Percentiles rank a stretch among this genome's conserved stretches.
phyloP scores from a whole-genome alignment of 2,113 vertebrate species.

The Brachionichthys hirsutus region DNA sequence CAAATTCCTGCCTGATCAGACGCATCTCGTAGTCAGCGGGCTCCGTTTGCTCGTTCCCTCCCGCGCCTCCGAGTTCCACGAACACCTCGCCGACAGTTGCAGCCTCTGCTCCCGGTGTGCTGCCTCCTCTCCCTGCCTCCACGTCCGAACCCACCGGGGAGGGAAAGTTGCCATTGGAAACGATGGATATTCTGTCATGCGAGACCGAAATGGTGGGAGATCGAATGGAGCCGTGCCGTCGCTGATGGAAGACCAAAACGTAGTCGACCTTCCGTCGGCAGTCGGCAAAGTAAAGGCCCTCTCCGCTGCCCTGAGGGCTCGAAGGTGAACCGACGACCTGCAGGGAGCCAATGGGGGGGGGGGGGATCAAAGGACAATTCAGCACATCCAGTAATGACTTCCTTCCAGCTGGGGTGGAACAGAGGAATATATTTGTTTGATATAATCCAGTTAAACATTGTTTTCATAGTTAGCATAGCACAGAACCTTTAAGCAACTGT shows the following conservation, averaged over 20 bases:
- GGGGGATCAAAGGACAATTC: not conserved
- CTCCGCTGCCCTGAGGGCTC: constrained; percentile 50
- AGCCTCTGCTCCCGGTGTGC: constrained; percentile 40
- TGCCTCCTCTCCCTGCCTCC: constrained; percentile 39
- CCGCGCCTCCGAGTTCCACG: constrained; percentile 62
- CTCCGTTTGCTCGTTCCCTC: constrained; percentile 57
- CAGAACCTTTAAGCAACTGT: constrained; percentile 35
- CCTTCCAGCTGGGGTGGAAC: no score
- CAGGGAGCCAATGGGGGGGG: not conserved
- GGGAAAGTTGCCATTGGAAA: constrained; percentile 85
- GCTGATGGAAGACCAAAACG: constrained; percentile 88
- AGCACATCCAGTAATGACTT: not conserved
- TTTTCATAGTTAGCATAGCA: constrained; percentile 1
- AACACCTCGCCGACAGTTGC: constrained; percentile 53
- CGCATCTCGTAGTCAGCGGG: constrained; percentile 84
- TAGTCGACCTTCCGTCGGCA: constrained; percentile 93
- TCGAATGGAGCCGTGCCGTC: constrained; percentile 65
- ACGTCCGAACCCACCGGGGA: constrained; percentile 43
- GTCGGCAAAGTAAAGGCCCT: constrained; percentile 85
- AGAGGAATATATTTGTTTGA: no score
- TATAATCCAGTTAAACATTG: no score
- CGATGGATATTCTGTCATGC: constrained; percentile 67
- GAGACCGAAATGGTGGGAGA: constrained; percentile 6
- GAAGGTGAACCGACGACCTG: constrained; percentile 57
- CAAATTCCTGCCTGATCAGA: constrained; percentile 89